Evolutionary conservation across 2,888 invertebrate genomes (phyloP).

Genomic region (Laothoe populi): DNA sequence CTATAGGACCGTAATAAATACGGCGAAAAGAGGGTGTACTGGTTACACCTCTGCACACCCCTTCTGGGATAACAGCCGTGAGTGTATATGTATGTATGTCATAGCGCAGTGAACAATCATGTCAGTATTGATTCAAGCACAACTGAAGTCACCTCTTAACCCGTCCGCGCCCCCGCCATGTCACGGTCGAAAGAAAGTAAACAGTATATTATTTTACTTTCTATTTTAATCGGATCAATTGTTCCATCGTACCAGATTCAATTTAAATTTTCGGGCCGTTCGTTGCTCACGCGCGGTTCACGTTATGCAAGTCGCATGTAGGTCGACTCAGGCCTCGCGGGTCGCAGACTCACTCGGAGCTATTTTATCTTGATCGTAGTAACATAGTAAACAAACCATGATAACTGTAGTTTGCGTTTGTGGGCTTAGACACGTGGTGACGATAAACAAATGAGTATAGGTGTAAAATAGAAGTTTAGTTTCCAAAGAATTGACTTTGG

Average conservation of each 20-base stretch:
- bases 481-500: too few species aligned
- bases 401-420: conserved; percentile 26
- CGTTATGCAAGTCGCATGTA: conserved; percentile 29
- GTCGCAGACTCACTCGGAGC: background rate
- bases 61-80: too few species aligned
- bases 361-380: conserved; percentile 29
- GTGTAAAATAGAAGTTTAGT: too few species aligned
- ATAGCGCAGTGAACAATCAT: background rate
- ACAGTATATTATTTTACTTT: conserved; percentile 30
- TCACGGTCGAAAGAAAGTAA: conserved; percentile 26
- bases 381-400: conserved; percentile 26
- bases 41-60: too few species aligned
- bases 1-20: too few species aligned
- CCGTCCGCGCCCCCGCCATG: background rate
- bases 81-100: too few species aligned
- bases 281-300: conserved; percentile 9
- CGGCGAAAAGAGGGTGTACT: too few species aligned
- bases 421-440: background rate
- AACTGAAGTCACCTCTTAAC: background rate
- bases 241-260: conserved; percentile 28
- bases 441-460: background rate
- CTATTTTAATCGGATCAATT: conserved; percentile 29
- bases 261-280: conserved; percentile 29
- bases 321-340: conserved; percentile 7
- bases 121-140: background rate